A percentile compares a stretch with the other conserved stretches of the same genome.
phyloP scores from a whole-genome alignment of 2,113 vertebrate genomes.

The Trachemys scripta region DNA sequence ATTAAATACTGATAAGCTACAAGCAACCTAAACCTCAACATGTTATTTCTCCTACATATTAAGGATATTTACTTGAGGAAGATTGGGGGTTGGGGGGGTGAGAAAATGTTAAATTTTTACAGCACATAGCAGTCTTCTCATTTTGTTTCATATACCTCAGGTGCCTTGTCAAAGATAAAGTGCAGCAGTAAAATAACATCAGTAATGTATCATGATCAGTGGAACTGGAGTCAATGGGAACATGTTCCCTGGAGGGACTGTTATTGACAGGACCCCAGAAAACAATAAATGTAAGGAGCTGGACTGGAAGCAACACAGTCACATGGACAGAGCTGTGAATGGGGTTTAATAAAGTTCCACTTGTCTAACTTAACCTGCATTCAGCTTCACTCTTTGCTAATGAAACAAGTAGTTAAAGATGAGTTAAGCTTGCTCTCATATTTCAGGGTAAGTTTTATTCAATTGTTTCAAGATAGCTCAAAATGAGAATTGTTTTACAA shows the following conservation, averaged over 20 bases:
- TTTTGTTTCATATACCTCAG: not conserved
- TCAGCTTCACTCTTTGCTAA: not conserved
- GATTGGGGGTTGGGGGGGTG: not conserved
- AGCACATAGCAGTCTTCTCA: not conserved
- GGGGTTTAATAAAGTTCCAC: not conserved
- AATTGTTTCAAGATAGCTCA: not conserved
- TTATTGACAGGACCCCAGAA: not conserved
- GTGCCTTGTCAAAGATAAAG: not conserved
- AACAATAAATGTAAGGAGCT: not conserved
- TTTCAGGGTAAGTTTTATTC: not conserved
- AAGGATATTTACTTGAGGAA: not conserved
- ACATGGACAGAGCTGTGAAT: not conserved
- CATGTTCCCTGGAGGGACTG: not conserved
- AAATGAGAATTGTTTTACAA: not conserved
- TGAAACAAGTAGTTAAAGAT: not conserved
- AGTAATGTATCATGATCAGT: not conserved
- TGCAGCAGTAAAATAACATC: not conserved
- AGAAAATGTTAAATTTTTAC: not conserved
- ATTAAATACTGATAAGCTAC: conserved; percentile 28
- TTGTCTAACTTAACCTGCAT: not conserved
- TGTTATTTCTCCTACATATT: conserved; percentile 5
- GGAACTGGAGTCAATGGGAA: not conserved
- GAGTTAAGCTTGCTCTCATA: not conserved
- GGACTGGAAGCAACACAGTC: not conserved
- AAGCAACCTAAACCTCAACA: conserved; percentile 3